phyloP scores from a whole-genome alignment of 2,888 invertebrate genomes.

The Caenorhabditis sp. region DNA sequence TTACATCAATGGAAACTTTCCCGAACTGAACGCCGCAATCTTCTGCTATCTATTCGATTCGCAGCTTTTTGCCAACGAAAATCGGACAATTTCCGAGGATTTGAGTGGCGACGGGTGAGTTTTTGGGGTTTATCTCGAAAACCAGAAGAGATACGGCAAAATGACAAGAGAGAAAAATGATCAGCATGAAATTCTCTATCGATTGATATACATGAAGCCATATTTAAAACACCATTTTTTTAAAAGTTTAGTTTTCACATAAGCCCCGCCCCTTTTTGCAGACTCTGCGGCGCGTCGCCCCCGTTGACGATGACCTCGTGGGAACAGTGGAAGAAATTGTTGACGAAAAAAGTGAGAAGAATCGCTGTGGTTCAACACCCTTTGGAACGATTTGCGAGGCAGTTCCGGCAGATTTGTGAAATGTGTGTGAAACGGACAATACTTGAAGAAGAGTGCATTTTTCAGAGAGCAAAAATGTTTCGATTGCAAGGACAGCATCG shows the following conservation, averaged over 20 bases:
- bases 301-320: conserved; percentile 16
- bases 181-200: too few relatives aligned
- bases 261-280: too few relatives aligned
- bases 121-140: background rate
- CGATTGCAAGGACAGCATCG: conserved; percentile 30
- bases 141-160: background rate
- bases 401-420: conserved; percentile 24
- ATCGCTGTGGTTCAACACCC: conserved; percentile 44
- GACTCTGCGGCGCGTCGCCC: conserved; percentile 23
- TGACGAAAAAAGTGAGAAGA: conserved; percentile 1
- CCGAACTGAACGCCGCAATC: conserved; percentile 34
- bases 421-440: conserved; percentile 1
- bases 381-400: conserved; percentile 42
- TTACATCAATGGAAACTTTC: conserved; percentile 46
- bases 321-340: conserved; percentile 13
- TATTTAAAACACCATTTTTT: too few relatives aligned
- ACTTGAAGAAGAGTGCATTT: background rate
- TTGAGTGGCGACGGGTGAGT: conserved; percentile 13
- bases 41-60: conserved; percentile 33
- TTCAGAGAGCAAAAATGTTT: conserved; percentile 37
- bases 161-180: too few relatives aligned
- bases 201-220: too few relatives aligned
- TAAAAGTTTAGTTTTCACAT: too few relatives aligned
- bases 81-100: conserved; percentile 39
- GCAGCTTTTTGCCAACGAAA: conserved; percentile 2